Base-by-base conservation (phyloP, 2,888 invertebrate genomes). In the Argyresthia goedartella region DNA sequence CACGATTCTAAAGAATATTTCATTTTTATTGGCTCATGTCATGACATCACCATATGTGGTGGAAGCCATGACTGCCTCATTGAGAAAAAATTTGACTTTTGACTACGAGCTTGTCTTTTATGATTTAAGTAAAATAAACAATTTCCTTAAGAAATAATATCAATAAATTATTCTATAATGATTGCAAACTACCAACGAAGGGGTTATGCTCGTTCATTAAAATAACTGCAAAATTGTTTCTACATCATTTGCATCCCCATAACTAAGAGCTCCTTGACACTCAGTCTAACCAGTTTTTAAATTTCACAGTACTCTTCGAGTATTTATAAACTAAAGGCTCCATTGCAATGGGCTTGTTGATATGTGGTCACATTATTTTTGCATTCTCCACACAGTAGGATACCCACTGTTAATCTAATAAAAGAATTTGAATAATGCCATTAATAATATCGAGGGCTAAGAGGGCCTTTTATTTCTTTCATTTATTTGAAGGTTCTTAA, bases 1-100 rank as follows among this genome's bases (percentile, higher is more conserved):
- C 75, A 76, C 75, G 76, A 72, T 68, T 71, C 73, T 69, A 67
- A 73, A 42, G 13, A 73, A 78, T 81, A 76, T 80, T 76, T 82
- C 77, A 77, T 71, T 70, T 84, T 85, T 82, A 85, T 84, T 78
- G 76, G 75, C 71, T 74, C 66, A 71, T 73, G 81, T 80, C 81
- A 82, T 84, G 84, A 79, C 77, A 81, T 76, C 81, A 69, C 78
- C 64, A 67, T 79, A 81, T 78, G 78, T 71, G 80, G 80, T 76
- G 72, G 69, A 66, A 70, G 65, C 74, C 73, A 67, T 73, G 76
- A 79, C 71, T 71, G 71, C 63, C 64, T 69, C 65, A 69, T 67
- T 76, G 74, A 69, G 75, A 73, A 76, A 75, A 76, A 76, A 68
- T 70, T 69, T 71, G 68, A 71, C 62, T 69, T 71, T 77, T 79